Base-by-base conservation (phyloP, 1,140 invertebrate species). In the Cotesia vestalis region DNA sequence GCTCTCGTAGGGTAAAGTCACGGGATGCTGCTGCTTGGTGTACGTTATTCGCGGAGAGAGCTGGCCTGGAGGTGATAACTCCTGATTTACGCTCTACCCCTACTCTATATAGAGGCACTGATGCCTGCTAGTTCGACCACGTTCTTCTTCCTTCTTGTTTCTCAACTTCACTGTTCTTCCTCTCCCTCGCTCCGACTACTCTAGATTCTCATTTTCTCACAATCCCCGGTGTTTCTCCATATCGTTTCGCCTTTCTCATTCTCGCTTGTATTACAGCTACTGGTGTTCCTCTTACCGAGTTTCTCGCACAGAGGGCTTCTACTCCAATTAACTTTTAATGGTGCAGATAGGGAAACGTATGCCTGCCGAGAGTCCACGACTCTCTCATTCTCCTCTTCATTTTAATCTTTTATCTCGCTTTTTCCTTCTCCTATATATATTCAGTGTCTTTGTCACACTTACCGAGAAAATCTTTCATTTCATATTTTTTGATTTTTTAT, bases 301-400 rank as follows among this genome's bases (percentile, higher is more conserved):
- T 70, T 75, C 75, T 74, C 73, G 74, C 71, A 69, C 66, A 75
- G 75, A 76, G 77, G 78, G 78, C 81, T 82, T 82, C 76, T 80
- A 81, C 82, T 84, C 79, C 81, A 82, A 84, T 84, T 84, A 84
- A 84, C 78, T 84, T 84, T 84, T 84, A 82, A 84, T 81, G 79
- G 79, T 74, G 69, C 73, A 82, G 81, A 83, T 83, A 82, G 79
- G 78, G 77, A 82, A 82, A 84, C 80, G 78, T 77, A 77, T 77
- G 76, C 76, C 76, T 73, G 72, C 75, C 72, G 66, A 73, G 75
- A 69, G 70, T 71, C 64, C 66, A 73, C 66, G 71, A 73, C 40
- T 68, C 60, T 62, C 53, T 55, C 66, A 34, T 63, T 74, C 68
- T 67, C 66, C 34, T 53, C 20, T 46, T 46, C 40, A 11, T 8